A percentile compares a stretch with the other conserved stretches of the same genome.
Conservation (phyloP, 2,113 vertebrate species). For the Phycodurus eques region DNA sequence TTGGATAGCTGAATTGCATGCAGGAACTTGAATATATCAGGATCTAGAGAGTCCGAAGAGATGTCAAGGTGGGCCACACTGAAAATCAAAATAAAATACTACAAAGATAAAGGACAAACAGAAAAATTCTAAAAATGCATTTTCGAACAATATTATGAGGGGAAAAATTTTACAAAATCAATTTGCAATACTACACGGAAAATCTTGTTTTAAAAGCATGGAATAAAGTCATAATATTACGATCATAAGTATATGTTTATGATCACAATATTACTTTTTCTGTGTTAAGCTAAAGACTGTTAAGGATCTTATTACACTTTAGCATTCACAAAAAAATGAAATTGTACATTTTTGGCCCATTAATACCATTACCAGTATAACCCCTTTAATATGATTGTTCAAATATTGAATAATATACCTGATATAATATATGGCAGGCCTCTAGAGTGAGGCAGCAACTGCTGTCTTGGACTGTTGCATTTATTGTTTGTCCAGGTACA, state of each 20-base stretch:
- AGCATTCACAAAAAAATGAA: constrained; percentile 3
- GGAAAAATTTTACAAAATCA: too few relatives aligned
- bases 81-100: too few relatives aligned
- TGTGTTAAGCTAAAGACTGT: not conserved
- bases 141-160: too few relatives aligned
- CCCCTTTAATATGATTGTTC: too few relatives aligned
- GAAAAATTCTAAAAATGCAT: not conserved
- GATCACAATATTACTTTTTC: not conserved
- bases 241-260: not conserved
- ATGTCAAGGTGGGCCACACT: not conserved
- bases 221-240: not conserved
- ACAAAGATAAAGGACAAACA: not conserved
- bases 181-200: not conserved
- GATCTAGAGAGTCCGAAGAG: not conserved
- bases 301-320: too few relatives aligned
- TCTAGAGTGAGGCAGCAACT: too few relatives aligned
- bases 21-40: not conserved
- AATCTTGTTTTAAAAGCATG: not conserved
- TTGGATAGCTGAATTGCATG: too few relatives aligned
- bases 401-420: too few relatives aligned
- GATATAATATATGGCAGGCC: too few relatives aligned
- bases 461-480: too few relatives aligned
- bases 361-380: not conserved
- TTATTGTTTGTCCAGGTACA: too few relatives aligned
- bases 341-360: not conserved